Evolutionary conservation across 2,113 vertebrate genomes (phyloP), one percentile per base, ranked within the genome.

Genomic region (Butorides virescens): DNA sequence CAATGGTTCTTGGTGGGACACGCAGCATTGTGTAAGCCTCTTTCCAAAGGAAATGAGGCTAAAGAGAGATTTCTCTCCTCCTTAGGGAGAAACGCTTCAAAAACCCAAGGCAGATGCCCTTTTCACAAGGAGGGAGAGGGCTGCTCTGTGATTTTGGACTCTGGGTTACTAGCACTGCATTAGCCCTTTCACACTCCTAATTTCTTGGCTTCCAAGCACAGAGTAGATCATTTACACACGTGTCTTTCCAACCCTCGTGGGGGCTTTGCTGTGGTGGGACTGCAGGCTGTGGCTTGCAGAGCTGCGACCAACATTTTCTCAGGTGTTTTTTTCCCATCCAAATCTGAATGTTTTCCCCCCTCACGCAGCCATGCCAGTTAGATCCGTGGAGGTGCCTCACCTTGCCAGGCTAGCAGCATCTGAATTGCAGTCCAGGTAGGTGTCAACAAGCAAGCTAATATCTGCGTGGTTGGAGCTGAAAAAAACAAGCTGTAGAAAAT

Each of bases 221-320:
- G 37, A 85, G 4, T 0, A 27, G n/a, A 30, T 65, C 1, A 30
- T 68, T 75, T 29, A 9, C 44, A 32, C 2, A 0, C 12, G 1
- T 34, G 9, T 46, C 49, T 50, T 85, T 36, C 30, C 27, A 18
- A 34, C 22, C 4, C 9, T 77, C 12, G 4, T 6, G 36, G 15
- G 20, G 7, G 7, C 16, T 79, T 58, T 70, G 21, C 50, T 74
- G 34, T 62, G 56, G 37, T n/a, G 79, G 56, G 17, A 75, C 17
- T 8, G 29, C 44, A 10, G 12, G 1, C 5, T 55, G 3, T 78
- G 61, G 8, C 44, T 92, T 77, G 9, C 56, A 68, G 29, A 79
- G 22, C 50, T n/a, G 61, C 16, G 21, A 4, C 46, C 50, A 34
- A 71, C 8, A 19, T 67, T 84, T 84, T 50, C 32, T 15, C 7